Base-by-base conservation (phyloP, 2,797 vertebrate genomes). In the Salmo trutta region DNA sequence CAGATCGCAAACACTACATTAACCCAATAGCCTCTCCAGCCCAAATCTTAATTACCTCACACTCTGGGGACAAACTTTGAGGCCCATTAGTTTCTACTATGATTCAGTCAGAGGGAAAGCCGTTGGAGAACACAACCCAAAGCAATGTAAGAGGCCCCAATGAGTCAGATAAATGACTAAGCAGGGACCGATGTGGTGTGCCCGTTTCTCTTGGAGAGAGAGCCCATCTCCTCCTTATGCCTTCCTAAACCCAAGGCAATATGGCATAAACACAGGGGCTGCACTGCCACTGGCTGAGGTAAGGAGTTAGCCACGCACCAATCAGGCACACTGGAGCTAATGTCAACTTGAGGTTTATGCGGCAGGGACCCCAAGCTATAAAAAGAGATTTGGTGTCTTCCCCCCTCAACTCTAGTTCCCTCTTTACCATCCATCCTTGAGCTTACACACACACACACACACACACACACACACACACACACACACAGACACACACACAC, bases 281-380 rank as follows among this genome's bases (percentile, higher is more conserved):
- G 64, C 68, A 81, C 72, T 69, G 77, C 62, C 73, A 80, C 76
- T 69, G 75, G 62, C 56, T 67, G 77, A 71, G 84, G 76, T 73
- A 78, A 71, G 68, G 73, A 66, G 59, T 12, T 24, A 69, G 67
- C 33, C 76, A 33, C 80, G 80, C 79, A 77, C 81, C 79, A 80
- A 68, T 76, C 19, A 53, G 31, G 73, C 53, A 66, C 66, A 51
- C 47, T 51, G 66, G 51, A 79, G 79, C 87, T 83, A 86, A 81
- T 82, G 82, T 86, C 84, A 87, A 85, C 83, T 73, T 79, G 85
- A 84, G 83, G 84, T 78, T 88, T 87, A 62, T 33, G 78, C 54
- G 81, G 82, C 87, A 85, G 85, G 84, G 78, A 87, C 81, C 79
- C 87, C 85, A 81, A 78, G 80, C 83, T 87, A 87, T 83, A 89